Conservation (phyloP, 2,888 invertebrate genomes). For the Chorisops tibialis region DNA sequence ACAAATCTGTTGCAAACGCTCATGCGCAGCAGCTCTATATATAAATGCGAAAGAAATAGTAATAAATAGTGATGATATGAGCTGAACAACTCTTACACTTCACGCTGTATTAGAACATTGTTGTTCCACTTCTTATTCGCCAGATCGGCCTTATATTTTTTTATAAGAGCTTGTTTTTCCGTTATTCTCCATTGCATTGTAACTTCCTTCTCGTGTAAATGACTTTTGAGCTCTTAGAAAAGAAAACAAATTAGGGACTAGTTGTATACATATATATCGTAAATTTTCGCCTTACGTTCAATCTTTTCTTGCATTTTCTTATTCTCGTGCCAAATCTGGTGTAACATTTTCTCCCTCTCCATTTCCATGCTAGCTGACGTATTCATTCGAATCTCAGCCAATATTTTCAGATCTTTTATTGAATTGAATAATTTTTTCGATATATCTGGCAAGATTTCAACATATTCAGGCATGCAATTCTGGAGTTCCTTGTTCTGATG, state of each 20-base stretch:
- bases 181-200: conserved; percentile 39
- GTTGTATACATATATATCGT: no score
- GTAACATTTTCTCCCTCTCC: conserved; percentile 36
- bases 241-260: neutral
- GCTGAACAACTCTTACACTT: conserved; percentile 36
- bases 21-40: conserved; percentile 39
- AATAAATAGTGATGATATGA: neutral
- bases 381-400: conserved; percentile 35
- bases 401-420: conserved; percentile 33
- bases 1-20: conserved; percentile 36
- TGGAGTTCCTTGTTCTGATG: conserved; percentile 5
- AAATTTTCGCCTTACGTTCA: conserved; percentile 27
- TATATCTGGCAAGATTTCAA: conserved; percentile 17
- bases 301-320: conserved; percentile 35
- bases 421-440: conserved; percentile 33
- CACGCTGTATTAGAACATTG: conserved; percentile 39
- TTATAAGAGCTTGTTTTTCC: conserved; percentile 38
- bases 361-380: conserved; percentile 37
- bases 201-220: conserved; percentile 37
- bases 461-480: conserved; percentile 11
- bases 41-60: neutral
- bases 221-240: conserved; percentile 35
- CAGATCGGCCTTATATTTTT: conserved; percentile 40
- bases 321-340: conserved; percentile 38
- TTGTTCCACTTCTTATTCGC: conserved; percentile 40